Percentiles rank a stretch among this genome's conserved stretches.
phyloP scores from a whole-genome alignment of 2,888 invertebrate species.

The Euplexia lucipara region DNA sequence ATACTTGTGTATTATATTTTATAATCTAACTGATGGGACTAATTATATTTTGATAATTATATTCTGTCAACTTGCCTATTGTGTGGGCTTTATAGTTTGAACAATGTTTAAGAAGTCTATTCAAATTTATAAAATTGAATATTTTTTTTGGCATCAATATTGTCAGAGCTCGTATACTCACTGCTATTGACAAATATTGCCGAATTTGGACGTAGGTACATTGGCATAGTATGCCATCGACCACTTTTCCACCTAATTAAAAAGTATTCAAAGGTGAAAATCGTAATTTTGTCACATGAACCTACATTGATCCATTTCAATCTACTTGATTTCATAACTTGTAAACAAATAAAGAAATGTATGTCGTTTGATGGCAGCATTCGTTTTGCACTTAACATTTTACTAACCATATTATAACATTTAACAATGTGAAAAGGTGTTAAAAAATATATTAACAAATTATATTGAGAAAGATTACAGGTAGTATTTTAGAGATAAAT shows the following conservation, averaged over 20 bases:
- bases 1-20: no score
- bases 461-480: conserved; percentile 4
- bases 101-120: neutral
- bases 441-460: conserved; percentile 5
- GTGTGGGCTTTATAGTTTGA: neutral
- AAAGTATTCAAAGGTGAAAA: no score
- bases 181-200: neutral
- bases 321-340: neutral
- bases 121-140: neutral
- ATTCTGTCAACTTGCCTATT: no score
- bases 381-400: conserved; percentile 7
- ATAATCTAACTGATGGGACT: no score
- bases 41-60: no score
- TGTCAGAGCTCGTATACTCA: neutral
- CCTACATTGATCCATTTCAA: conserved; percentile 1
- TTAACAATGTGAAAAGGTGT: neutral
- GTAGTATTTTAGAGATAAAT: conserved; percentile 28
- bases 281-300: no score
- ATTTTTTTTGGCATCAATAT: conserved; percentile 25
- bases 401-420: conserved; percentile 1
- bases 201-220: neutral
- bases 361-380: conserved; percentile 9
- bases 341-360: neutral
- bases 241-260: no score
- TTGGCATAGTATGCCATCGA: no score